A percentile compares a stretch with the other conserved stretches of the same genome.
phyloP scores from a whole-genome alignment of 64 coral and sea anemone species.

The Exaiptasia diaphana region DNA sequence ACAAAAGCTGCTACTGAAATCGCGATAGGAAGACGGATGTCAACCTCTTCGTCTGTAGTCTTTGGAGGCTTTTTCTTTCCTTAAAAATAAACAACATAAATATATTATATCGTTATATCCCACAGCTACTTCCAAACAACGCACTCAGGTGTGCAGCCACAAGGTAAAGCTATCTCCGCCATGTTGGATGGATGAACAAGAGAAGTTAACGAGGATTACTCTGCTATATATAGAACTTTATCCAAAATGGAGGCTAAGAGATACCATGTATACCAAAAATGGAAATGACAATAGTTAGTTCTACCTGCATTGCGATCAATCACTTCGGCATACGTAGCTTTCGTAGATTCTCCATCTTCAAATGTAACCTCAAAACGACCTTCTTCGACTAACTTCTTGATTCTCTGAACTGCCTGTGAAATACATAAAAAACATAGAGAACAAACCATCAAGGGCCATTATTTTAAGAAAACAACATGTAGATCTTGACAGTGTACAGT shows the following conservation, averaged over 20 bases:
- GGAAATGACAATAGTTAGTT: neutral
- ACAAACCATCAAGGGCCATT: no score
- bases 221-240: no score
- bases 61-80: neutral
- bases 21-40: constrained; percentile 3
- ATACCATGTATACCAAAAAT: neutral
- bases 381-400: neutral
- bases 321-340: neutral
- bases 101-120: neutral
- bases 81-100: neutral
- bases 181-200: neutral
- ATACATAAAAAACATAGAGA: neutral
- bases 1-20: constrained; percentile 20
- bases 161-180: no score
- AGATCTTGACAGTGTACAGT: no score
- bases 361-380: neutral
- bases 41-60: neutral
- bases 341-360: neutral
- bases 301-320: neutral
- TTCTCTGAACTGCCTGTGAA: neutral
- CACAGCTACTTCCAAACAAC: neutral
- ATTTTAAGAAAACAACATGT: no score
- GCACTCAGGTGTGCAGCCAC: neutral
- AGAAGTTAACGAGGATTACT: neutral
- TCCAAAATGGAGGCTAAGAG: neutral